Evolutionary conservation across 1,140 invertebrate species (phyloP), one percentile per base, ranked within the genome.

Genomic region (Steinernema khuongi): DNA sequence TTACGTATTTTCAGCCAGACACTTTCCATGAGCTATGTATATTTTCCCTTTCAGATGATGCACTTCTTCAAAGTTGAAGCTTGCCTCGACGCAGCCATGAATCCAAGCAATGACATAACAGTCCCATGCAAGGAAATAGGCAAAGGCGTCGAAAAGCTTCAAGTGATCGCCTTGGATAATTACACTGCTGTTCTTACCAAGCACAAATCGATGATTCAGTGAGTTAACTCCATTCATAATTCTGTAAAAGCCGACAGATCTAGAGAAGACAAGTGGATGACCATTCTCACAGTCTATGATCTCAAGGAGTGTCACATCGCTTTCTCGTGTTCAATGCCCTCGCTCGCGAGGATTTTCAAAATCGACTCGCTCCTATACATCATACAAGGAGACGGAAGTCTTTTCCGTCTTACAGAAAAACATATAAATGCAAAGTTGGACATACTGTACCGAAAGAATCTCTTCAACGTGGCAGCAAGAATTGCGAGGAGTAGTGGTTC

Each of bases 401-500:
- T 81, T 1, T 75, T 69, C 1, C 76, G 74, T 33, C 68, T 85
- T 18, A 75, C 73, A 28, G 83, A 84, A 36, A 84, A 85, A 50
- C 71, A 71, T 26, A 60, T 85, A 17, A 72, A 72, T 17, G 69
- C 71, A 7, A 85, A 85, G 77, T 43, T 84, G 72, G 83, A 84
- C 11, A 80, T 81, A 67, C 44, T 84, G 17, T 66, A 81, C 7
- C 77, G 80, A 33, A 84, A 84, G 67, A 80, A 80, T 72, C 68
- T 85, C 17, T 84, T 78, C 60, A 81, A 84, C 70, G 68, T 84
- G 7, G 82, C 82, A 1, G 79, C 85, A 68, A 83, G 82, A 7
- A 73, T 85, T 28, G 83, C 83, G 0, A 81, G 75, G 50, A 71
- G 78, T 1, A 74, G 74, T 18, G 83, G 73, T 1, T 32, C 29